Evolutionary conservation across 2,797 vertebrate species (phyloP).

Genomic region (Limosa lapponica): DNA sequence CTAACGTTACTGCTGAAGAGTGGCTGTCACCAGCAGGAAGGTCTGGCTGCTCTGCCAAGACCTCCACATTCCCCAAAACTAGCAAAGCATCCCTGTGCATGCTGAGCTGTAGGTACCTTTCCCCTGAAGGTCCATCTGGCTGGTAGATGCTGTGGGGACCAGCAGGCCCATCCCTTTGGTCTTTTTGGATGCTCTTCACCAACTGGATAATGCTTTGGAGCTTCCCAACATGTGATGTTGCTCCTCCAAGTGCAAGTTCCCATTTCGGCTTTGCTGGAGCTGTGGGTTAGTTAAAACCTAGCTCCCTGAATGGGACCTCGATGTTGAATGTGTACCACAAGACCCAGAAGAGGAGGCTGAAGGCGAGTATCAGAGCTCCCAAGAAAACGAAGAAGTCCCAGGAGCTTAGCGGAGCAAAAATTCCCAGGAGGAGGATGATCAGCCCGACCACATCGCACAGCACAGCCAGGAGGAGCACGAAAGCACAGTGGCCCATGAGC

Average conservation of each 20-base stretch:
- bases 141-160: neutral
- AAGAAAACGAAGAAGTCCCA: slow-evolving; percentile 92
- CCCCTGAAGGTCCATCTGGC: neutral
- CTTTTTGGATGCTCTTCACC: neutral
- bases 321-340: slow-evolving; percentile 89
- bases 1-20: neutral
- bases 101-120: slow-evolving; percentile 11
- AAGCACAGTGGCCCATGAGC: slow-evolving; percentile 9
- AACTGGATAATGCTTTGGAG: neutral
- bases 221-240: neutral
- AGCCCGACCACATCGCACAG: slow-evolving; percentile 81
- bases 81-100: neutral
- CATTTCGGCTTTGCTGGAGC: accelerated
- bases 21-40: neutral
- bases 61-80: neutral
- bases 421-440: slow-evolving; percentile 83
- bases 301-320: slow-evolving; percentile 78
- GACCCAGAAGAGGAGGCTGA: slow-evolving; percentile 89
- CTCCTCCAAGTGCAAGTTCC: neutral
- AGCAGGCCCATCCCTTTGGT: neutral
- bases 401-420: slow-evolving; percentile 79
- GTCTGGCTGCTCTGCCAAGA: neutral
- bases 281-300: neutral
- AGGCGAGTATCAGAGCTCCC: slow-evolving; percentile 84
- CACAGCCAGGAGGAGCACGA: slow-evolving; percentile 79